A percentile compares a stretch with the other conserved stretches of the same genome.
Evolutionary conservation across 2,888 invertebrate genomes (phyloP).

Genomic region (Morinoia aosen): DNA sequence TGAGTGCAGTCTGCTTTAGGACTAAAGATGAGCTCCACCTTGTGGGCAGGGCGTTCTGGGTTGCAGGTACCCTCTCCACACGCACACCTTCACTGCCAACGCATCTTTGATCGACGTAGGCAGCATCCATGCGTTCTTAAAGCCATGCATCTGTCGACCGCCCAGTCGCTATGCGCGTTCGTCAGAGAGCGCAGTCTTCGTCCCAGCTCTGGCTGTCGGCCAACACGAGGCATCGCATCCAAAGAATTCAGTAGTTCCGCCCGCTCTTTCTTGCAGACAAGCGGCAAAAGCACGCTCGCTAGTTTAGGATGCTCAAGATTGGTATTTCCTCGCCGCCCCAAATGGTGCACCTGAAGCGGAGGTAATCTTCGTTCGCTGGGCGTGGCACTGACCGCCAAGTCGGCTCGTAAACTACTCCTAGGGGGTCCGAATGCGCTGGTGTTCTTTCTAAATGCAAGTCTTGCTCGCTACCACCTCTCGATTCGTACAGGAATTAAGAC

Average conservation of each 20-base stretch:
- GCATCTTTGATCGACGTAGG: conserved; percentile 30
- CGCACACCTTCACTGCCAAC: conserved; percentile 47
- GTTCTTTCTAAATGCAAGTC: background rate
- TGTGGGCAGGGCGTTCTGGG: conserved; percentile 44
- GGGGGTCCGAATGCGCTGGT: background rate
- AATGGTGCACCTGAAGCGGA: conserved; percentile 3
- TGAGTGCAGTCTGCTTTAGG: background rate
- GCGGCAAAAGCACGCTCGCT: background rate
- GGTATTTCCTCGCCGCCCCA: background rate
- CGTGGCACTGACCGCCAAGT: conserved; percentile 10
- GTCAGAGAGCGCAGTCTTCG: background rate
- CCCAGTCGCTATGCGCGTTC: background rate
- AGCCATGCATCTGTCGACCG: background rate
- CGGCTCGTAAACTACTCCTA: background rate
- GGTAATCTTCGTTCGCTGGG: background rate
- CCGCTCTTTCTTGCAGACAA: background rate
- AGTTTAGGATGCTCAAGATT: background rate
- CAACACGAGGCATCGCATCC: background rate
- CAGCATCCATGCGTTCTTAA: background rate
- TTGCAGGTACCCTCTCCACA: conserved; percentile 26
- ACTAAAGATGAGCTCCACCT: conserved; percentile 10
- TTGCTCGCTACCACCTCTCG: background rate
- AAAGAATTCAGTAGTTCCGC: conserved; percentile 4
- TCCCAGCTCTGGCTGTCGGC: background rate
- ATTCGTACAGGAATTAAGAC: background rate